These are phyloP conservation scores for Vireo griseus DNA, from an alignment of 2,797 vertebrate genomes.

Conservation along the genomic window DNA sequence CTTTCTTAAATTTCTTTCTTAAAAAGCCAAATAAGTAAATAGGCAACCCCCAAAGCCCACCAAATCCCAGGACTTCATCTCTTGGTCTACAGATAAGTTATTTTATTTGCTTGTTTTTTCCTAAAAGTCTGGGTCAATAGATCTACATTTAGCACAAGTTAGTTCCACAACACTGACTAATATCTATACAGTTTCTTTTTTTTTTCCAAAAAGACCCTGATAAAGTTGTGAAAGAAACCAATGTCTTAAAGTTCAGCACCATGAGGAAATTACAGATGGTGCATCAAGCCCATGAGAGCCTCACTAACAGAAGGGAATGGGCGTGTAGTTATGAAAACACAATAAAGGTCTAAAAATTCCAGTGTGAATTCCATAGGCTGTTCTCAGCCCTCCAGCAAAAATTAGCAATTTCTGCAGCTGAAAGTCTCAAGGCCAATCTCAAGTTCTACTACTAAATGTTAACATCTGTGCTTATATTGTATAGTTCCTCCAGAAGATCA, in stretches of 20 bases:
- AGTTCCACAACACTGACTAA: not conserved
- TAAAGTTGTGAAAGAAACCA: not conserved
- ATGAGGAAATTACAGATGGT: constrained; percentile 17
- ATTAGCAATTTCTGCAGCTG: not conserved
- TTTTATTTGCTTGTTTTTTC: not conserved
- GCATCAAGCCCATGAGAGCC: not conserved
- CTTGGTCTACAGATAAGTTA: not conserved
- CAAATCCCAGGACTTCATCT: not conserved
- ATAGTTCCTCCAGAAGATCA: not conserved
- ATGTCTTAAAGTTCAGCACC: constrained; percentile 6
- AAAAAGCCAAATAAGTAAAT: not conserved
- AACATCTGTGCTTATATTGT: not conserved
- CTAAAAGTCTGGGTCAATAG: not conserved
- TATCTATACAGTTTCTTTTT: not conserved
- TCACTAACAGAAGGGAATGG: not conserved
- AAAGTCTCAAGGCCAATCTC: not conserved
- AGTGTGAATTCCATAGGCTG: not conserved
- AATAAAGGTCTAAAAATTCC: constrained; percentile 10
- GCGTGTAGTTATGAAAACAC: not conserved
- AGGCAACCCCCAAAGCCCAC: not conserved
- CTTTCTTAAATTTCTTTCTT: not conserved
- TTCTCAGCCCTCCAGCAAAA: constrained; percentile 11
- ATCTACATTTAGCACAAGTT: not conserved
- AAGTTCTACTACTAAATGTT: not conserved
- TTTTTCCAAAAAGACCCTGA: not conserved